phyloP scores from a whole-genome alignment of 2,888 invertebrate genomes.

The Xestia xanthographa region DNA sequence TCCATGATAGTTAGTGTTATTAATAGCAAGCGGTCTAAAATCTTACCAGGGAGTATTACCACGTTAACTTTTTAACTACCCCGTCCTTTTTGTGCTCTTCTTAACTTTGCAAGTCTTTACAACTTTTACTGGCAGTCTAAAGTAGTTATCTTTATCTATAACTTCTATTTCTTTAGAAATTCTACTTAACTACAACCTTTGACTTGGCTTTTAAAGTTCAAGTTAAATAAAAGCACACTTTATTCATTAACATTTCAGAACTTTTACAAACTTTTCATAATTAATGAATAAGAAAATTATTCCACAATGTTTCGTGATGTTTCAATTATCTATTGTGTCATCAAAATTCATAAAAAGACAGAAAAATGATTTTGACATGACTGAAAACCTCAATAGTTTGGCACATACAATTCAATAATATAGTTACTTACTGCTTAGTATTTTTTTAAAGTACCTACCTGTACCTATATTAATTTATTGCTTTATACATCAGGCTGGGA shows the following conservation, averaged over 20 bases:
- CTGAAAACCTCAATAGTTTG: background rate
- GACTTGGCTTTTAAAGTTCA: conserved; percentile 34
- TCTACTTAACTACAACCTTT: conserved; percentile 46
- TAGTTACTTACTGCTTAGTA: background rate
- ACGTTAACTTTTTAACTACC: conserved; percentile 51
- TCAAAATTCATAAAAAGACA: too few species aligned
- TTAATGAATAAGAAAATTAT: conserved; percentile 10
- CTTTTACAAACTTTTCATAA: conserved; percentile 24
- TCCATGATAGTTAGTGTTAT: conserved; percentile 16
- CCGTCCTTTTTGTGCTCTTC: conserved; percentile 49
- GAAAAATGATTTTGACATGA: background rate
- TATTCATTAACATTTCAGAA: conserved; percentile 37
- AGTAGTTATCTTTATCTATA: conserved; percentile 61
- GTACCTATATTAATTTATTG: background rate
- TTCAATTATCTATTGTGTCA: background rate
- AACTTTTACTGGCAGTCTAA: conserved; percentile 51
- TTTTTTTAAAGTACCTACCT: background rate
- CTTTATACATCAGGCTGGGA: background rate
- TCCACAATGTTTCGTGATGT: background rate
- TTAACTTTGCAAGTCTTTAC: conserved; percentile 53
- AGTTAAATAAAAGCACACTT: conserved; percentile 39
- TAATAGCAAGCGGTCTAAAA: conserved; percentile 26
- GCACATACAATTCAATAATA: background rate
- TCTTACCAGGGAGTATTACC: conserved; percentile 39
- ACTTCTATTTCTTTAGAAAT: conserved; percentile 52